These are phyloP conservation scores for Sinhomidia bicolor DNA, from an alignment of 2,888 invertebrate species.

Conservation along the genomic window DNA sequence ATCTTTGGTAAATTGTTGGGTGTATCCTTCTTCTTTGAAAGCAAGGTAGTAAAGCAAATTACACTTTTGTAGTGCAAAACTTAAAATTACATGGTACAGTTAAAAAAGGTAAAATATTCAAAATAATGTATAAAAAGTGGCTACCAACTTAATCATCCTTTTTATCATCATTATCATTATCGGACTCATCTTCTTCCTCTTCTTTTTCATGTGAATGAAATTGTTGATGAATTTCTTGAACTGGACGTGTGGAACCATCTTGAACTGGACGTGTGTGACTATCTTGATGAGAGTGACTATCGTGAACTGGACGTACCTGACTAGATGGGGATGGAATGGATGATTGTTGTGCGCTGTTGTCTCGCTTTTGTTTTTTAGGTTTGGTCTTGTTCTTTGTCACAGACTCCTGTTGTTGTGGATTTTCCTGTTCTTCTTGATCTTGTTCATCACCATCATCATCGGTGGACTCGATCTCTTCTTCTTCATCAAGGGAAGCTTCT, in stretches of 20 bases:
- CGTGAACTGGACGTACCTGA: not conserved
- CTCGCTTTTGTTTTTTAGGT: not conserved
- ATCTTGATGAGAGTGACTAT: not conserved
- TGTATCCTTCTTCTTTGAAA: not conserved
- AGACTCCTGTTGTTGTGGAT: not conserved
- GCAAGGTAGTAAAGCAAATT: not conserved
- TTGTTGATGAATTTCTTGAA: no score
- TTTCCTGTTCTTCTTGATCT: no score
- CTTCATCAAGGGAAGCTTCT: constrained; percentile 46
- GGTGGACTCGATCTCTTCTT: constrained; percentile 16
- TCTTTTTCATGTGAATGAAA: no score
- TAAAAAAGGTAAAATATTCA: not conserved
- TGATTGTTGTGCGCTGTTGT: not conserved
- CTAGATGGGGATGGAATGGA: not conserved
- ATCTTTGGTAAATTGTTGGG: not conserved
- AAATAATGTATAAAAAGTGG: no score
- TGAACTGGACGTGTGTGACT: no score
- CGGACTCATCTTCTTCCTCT: constrained; percentile 28
- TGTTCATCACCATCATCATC: constrained; percentile 42
- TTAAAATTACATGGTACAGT: not conserved
- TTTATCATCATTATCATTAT: constrained; percentile 40
- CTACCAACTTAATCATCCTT: not conserved
- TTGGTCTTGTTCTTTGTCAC: not conserved
- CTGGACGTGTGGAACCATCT: no score
- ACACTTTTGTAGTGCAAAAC: not conserved